Evolutionary conservation across 1,140 invertebrate species (phyloP).

Genomic region (Sarcophaga bullata): DNA sequence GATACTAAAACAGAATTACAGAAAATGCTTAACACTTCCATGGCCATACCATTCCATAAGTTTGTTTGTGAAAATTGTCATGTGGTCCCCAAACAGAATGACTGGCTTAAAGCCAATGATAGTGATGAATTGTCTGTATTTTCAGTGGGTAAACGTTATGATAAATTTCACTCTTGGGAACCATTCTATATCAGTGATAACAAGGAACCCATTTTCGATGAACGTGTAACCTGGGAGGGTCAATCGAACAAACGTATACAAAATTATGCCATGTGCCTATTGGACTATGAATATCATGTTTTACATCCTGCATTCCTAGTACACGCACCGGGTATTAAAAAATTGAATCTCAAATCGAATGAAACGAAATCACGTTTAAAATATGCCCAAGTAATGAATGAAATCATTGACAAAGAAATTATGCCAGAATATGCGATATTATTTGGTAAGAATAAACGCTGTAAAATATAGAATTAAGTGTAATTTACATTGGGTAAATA

Average conservation of each 20-base stretch:
- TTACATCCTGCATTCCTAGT: slow-evolving; percentile 63
- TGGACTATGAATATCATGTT: slow-evolving; percentile 63
- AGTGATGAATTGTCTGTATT: slow-evolving; percentile 77
- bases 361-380: slow-evolving; percentile 29
- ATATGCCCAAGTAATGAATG: slow-evolving; percentile 54
- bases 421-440: slow-evolving; percentile 57
- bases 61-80: slow-evolving; percentile 88
- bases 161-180: slow-evolving; percentile 83
- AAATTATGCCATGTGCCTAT: slow-evolving; percentile 64
- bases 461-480: slow-evolving; percentile 27
- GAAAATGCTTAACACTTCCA: slow-evolving; percentile 75
- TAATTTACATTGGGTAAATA: too few species aligned
- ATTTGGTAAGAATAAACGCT: slow-evolving; percentile 52
- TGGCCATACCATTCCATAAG: slow-evolving; percentile 89
- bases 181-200: slow-evolving; percentile 89
- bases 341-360: slow-evolving; percentile 8
- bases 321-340: slow-evolving; percentile 64
- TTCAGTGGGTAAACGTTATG: slow-evolving; percentile 79
- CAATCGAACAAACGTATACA: slow-evolving; percentile 92
- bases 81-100: slow-evolving; percentile 81
- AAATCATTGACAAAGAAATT: slow-evolving; percentile 55
- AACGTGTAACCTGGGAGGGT: slow-evolving; percentile 87
- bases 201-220: slow-evolving; percentile 86
- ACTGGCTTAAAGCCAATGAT: slow-evolving; percentile 77
- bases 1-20: slow-evolving; percentile 77